A percentile compares a stretch with the other conserved stretches of the same genome.
Evolutionary conservation across 2,888 invertebrate species (phyloP).

Genomic region (Drosophila engyochracea): DNA sequence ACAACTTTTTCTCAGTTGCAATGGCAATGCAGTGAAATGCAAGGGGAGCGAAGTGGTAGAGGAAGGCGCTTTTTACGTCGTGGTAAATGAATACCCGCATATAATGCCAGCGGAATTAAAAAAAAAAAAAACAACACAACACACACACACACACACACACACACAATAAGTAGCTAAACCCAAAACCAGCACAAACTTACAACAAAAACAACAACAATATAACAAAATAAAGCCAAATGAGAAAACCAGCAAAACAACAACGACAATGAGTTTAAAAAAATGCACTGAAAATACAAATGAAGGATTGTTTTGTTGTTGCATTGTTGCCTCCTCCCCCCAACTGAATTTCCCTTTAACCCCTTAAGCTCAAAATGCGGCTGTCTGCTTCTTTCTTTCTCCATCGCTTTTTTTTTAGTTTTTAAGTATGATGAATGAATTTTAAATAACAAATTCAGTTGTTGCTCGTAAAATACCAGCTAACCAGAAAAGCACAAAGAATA

Average conservation of each 20-base stretch:
- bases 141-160: constrained; percentile 6
- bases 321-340: constrained; percentile 17
- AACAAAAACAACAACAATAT: constrained; percentile 29
- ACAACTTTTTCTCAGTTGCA: constrained; percentile 45
- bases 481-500: constrained; percentile 3
- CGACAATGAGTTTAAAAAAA: constrained; percentile 32
- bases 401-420: constrained; percentile 20
- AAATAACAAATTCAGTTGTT: constrained; percentile 65
- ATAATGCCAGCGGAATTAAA: constrained; percentile 65
- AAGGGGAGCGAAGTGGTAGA: not conserved
- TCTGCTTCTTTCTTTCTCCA: constrained; percentile 20
- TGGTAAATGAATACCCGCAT: constrained; percentile 69
- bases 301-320: constrained; percentile 59
- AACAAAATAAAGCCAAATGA: constrained; percentile 15
- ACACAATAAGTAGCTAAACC: constrained; percentile 57
- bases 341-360: not conserved
- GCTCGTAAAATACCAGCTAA: constrained; percentile 25
- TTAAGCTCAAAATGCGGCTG: constrained; percentile 3
- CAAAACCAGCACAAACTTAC: constrained; percentile 48
- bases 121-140: constrained; percentile 11
- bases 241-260: constrained; percentile 10
- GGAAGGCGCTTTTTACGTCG: constrained; percentile 8
- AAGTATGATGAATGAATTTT: constrained; percentile 80
- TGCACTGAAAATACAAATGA: constrained; percentile 68
- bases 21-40: constrained; percentile 8